phyloP scores from a whole-genome alignment of 1,140 invertebrate genomes.

The Lerema accius region DNA sequence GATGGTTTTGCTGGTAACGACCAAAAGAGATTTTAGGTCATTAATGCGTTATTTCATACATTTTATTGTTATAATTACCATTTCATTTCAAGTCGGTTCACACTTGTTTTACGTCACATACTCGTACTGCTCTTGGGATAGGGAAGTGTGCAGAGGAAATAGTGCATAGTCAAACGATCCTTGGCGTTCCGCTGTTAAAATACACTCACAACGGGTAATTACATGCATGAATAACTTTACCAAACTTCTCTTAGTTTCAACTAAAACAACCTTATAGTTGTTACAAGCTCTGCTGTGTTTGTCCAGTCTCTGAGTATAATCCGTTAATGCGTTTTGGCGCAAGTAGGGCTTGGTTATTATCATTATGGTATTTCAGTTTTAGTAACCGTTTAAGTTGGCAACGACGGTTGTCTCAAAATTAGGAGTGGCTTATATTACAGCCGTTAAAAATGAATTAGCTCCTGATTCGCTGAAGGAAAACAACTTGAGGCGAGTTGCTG shows the following conservation, averaged over 20 bases:
- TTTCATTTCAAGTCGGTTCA: no score
- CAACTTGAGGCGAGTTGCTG: no score
- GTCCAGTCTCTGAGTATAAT: conserved; percentile 2
- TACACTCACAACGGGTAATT: background rate
- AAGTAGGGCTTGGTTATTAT: background rate
- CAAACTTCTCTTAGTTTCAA: background rate
- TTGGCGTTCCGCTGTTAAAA: background rate
- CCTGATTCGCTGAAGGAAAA: no score
- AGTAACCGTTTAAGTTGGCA: background rate
- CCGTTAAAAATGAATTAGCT: no score
- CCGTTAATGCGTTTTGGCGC: background rate
- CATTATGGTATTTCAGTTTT: background rate
- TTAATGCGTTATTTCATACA: no score
- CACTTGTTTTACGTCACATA: no score
- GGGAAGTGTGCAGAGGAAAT: background rate
- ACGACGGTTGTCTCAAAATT: background rate
- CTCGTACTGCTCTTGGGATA: no score
- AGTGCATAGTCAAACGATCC: background rate
- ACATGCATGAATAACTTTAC: conserved; percentile 4
- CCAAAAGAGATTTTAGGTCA: no score
- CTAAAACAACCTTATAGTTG: conserved; percentile 1
- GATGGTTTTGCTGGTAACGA: no score
- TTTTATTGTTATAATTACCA: no score
- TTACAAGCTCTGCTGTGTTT: conserved; percentile 1
- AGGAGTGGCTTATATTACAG: background rate